Conservation (phyloP, 1,140 invertebrate species). For the Vanessa atalanta region DNA sequence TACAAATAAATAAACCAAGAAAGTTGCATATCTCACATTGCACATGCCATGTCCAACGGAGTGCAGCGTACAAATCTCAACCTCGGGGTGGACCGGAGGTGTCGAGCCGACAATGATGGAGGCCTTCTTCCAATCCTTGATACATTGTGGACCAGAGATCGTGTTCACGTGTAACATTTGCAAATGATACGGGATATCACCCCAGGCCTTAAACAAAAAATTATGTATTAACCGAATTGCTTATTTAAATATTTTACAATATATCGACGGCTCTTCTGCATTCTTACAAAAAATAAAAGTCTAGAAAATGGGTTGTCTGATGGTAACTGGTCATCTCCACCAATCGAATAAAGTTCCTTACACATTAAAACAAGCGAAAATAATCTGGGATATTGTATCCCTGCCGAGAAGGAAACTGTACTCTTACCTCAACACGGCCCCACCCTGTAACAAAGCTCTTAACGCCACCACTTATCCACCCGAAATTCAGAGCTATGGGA, state of each 20-base stretch:
- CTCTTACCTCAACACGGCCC: conserved; percentile 5
- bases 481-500: conserved; percentile 5
- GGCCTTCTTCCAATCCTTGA: background rate
- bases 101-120: conserved; percentile 35
- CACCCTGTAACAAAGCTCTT: conserved; percentile 8
- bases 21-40: conserved; percentile 47
- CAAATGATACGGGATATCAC: conserved; percentile 35
- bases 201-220: background rate
- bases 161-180: conserved; percentile 43
- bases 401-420: too few relatives aligned
- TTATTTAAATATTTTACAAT: too few relatives aligned
- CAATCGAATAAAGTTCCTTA: too few relatives aligned
- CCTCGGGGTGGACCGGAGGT: conserved; percentile 46
- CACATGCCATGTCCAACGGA: conserved; percentile 50
- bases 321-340: too few relatives aligned
- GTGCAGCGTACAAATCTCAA: conserved; percentile 58
- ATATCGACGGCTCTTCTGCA: too few relatives aligned
- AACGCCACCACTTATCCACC: background rate
- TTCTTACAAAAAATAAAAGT: too few relatives aligned
- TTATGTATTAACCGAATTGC: background rate
- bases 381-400: too few relatives aligned
- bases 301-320: too few relatives aligned
- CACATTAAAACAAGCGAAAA: too few relatives aligned
- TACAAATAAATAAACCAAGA: too few relatives aligned
- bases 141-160: conserved; percentile 26